Conservation (phyloP, 1,140 invertebrate species). For the Conus betulinus region DNA sequence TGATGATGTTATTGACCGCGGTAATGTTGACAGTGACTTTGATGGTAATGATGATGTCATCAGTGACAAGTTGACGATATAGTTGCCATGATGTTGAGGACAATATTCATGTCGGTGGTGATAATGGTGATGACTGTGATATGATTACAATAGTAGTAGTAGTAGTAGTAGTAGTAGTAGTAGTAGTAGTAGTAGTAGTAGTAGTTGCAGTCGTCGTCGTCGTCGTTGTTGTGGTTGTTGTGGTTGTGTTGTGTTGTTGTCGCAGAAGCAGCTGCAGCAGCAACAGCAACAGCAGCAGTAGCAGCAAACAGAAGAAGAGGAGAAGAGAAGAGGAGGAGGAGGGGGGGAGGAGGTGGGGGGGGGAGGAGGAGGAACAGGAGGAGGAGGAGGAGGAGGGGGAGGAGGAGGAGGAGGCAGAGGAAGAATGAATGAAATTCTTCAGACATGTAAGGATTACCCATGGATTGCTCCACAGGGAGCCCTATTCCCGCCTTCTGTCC, state of each 20-base stretch:
- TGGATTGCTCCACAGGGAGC: constrained; percentile 45
- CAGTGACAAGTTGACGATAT: too few relatives aligned
- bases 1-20: neutral
- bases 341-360: too few relatives aligned
- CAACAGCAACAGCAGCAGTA: too few relatives aligned
- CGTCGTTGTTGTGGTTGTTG: too few relatives aligned
- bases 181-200: neutral
- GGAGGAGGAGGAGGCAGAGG: too few relatives aligned
- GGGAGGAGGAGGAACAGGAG: too few relatives aligned
- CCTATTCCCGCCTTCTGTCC: constrained; percentile 60
- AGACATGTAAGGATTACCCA: too few relatives aligned
- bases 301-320: too few relatives aligned
- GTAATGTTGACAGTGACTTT: neutral
- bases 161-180: neutral
- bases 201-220: neutral
- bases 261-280: neutral
- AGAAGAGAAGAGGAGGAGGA: neutral
- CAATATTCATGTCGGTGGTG: neutral
- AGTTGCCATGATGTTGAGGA: too few relatives aligned
- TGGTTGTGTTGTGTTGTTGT: too few relatives aligned
- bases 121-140: neutral
- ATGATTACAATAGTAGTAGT: neutral
- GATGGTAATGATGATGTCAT: neutral
- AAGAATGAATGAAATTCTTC: too few relatives aligned
- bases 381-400: too few relatives aligned